phyloP scores from a whole-genome alignment of 1,140 invertebrate species.

The Drosophila auraria region DNA sequence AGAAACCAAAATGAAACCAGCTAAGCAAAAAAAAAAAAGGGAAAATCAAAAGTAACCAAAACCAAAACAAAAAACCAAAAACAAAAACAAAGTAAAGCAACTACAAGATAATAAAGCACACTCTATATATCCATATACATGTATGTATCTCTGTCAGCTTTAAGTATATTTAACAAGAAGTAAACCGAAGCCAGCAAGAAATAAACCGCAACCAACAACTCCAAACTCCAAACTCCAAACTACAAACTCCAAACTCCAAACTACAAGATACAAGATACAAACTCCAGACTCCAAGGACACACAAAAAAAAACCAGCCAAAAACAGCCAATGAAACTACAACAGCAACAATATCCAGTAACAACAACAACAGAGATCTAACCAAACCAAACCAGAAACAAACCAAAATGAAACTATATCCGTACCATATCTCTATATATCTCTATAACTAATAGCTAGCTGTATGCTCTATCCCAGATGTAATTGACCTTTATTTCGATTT shows the following conservation, averaged over 20 bases:
- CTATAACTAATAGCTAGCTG: conserved; percentile 45
- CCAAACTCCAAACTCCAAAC: conserved; percentile 41
- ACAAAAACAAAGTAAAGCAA: conserved; percentile 38
- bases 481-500: conserved; percentile 36
- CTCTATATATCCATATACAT: conserved; percentile 44
- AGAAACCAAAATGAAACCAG: conserved; percentile 16
- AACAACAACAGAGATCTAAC: conserved; percentile 39
- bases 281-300: conserved; percentile 35
- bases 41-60: conserved; percentile 32
- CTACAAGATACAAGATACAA: conserved; percentile 47
- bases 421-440: conserved; percentile 25
- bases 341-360: conserved; percentile 38
- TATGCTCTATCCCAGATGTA: conserved; percentile 44
- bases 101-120: conserved; percentile 47
- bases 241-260: conserved; percentile 36
- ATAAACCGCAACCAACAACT: conserved; percentile 39
- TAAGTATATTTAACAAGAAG: conserved; percentile 48
- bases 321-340: conserved; percentile 41
- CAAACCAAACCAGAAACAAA: conserved; percentile 24
- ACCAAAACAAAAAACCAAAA: conserved; percentile 23
- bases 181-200: conserved; percentile 48
- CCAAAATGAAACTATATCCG: conserved; percentile 35
- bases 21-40: conserved; percentile 24
- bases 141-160: conserved; percentile 53
- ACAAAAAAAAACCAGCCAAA: conserved; percentile 25